Percentiles rank a stretch among this genome's conserved stretches.
These are phyloP conservation scores for Zoroaster sp. DNA, from an alignment of 53 echinoderm and acorn worm species.

Conservation along the genomic window DNA sequence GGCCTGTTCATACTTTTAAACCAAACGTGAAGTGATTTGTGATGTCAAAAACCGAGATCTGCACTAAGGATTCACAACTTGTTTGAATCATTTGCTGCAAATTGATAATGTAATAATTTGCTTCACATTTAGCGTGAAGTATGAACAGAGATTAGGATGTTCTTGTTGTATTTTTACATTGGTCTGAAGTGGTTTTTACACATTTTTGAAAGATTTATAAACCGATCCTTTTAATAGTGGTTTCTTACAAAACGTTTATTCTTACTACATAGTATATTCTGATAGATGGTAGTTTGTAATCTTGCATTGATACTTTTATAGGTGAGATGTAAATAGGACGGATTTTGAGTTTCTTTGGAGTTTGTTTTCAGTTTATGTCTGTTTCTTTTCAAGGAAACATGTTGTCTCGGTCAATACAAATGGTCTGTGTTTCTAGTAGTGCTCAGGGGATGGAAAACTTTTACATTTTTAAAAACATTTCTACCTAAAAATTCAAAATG, in stretches of 20 bases:
- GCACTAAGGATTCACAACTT: too few relatives aligned
- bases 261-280: background rate
- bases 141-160: too few relatives aligned
- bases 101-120: too few relatives aligned
- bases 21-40: too few relatives aligned
- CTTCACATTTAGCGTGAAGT: too few relatives aligned
- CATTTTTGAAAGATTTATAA: too few relatives aligned
- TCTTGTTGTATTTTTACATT: too few relatives aligned
- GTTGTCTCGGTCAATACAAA: too few relatives aligned
- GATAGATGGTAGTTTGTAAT: background rate
- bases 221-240: background rate
- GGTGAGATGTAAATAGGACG: conserved; percentile 16
- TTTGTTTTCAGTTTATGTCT: background rate
- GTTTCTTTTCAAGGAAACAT: too few relatives aligned
- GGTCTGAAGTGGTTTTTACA: background rate
- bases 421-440: background rate
- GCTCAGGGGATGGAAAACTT: background rate
- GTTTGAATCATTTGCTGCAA: too few relatives aligned
- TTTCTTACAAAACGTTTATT: background rate
- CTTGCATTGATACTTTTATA: background rate
- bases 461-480: background rate
- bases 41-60: too few relatives aligned
- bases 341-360: background rate
- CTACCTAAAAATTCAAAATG: background rate
- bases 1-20: too few relatives aligned